phyloP scores from a whole-genome alignment of 2,797 vertebrate genomes.

The Ceryle rudis region DNA sequence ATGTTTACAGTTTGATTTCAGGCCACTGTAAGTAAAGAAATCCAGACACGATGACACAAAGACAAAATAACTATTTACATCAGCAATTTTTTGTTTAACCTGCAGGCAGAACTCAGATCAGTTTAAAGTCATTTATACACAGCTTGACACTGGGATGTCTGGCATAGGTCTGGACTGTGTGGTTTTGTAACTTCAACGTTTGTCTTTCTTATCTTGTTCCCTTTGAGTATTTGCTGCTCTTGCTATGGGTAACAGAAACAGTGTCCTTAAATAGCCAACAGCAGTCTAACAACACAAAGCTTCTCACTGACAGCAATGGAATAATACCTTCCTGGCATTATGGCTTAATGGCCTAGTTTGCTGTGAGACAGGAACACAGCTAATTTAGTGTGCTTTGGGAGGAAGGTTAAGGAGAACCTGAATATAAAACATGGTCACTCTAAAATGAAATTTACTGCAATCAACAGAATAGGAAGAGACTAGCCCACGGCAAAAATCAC shows the following conservation, averaged over 20 bases:
- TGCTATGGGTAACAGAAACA: neutral
- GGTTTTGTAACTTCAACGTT: neutral
- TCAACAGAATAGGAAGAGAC: neutral
- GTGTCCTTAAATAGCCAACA: neutral
- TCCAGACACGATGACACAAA: neutral
- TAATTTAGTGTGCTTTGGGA: neutral
- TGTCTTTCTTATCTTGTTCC: neutral
- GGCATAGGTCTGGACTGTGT: neutral
- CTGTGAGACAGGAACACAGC: neutral
- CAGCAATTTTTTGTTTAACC: neutral
- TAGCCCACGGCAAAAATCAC: neutral
- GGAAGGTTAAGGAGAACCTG: neutral
- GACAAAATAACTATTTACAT: neutral
- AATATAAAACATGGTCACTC: neutral
- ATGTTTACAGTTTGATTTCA: neutral
- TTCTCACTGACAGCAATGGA: neutral
- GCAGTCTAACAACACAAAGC: neutral
- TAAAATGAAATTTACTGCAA: neutral
- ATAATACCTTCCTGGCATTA: neutral
- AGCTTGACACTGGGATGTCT: neutral
- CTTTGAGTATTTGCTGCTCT: neutral
- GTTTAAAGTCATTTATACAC: neutral
- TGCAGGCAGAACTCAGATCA: neutral
- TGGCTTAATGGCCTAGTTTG: neutral
- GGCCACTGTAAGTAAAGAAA: slow-evolving; percentile 10